These are phyloP conservation scores for Nasonia vitripennis DNA, from an alignment of 1,140 invertebrate genomes.

Conservation along the genomic window DNA sequence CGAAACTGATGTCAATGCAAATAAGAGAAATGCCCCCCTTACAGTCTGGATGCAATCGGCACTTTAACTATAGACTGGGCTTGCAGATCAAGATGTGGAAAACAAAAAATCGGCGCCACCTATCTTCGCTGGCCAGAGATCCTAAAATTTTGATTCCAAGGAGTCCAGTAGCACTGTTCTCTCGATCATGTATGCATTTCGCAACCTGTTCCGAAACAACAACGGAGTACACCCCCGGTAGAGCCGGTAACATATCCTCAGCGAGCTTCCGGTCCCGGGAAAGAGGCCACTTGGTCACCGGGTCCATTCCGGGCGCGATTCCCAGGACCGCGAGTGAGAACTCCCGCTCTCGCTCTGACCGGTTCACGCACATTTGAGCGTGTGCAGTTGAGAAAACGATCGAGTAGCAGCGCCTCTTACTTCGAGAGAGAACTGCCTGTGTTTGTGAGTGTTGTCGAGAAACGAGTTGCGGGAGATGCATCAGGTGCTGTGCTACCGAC, in stretches of 20 bases:
- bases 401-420: conserved; percentile 15
- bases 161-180: too few relatives aligned
- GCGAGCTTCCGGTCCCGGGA: conserved; percentile 47
- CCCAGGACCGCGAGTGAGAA: conserved; percentile 61
- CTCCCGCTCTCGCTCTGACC: conserved; percentile 62
- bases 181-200: too few relatives aligned
- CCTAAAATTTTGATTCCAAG: too few relatives aligned
- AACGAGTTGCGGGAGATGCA: conserved; percentile 8
- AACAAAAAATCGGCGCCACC: too few relatives aligned
- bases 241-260: background rate
- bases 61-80: too few relatives aligned
- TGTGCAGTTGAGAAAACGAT: conserved; percentile 32
- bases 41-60: too few relatives aligned
- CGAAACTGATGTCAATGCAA: background rate
- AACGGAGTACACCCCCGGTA: background rate
- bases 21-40: conserved; percentile 16
- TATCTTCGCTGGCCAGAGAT: too few relatives aligned
- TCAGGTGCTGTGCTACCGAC: background rate
- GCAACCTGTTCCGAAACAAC: too few relatives aligned
- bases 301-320: conserved; percentile 69
- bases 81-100: too few relatives aligned
- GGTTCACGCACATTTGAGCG: conserved; percentile 61
- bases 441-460: background rate
- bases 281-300: conserved; percentile 75
- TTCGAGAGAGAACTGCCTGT: background rate